These are phyloP conservation scores for Helicoverpa zea DNA, from an alignment of 1,140 invertebrate genomes.

Conservation along the genomic window DNA sequence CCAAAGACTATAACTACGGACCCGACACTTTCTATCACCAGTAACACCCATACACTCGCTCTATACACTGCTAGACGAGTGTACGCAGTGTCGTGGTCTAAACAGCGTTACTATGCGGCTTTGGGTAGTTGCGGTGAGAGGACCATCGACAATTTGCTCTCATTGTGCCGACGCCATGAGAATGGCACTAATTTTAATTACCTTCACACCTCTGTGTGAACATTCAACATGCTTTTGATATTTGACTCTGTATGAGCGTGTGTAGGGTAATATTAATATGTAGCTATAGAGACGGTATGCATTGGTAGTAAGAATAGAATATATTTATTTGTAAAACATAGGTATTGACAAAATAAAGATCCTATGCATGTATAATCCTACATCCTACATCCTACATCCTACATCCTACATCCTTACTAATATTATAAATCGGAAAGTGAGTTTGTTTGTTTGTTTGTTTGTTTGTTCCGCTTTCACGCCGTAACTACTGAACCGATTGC, in stretches of 20 bases:
- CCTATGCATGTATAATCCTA: too few species aligned
- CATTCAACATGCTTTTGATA: slow-evolving; percentile 7
- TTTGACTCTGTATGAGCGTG: background rate
- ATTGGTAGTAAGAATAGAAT: too few species aligned
- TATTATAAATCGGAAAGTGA: too few species aligned
- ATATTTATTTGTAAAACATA: too few species aligned
- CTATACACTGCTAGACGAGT: background rate
- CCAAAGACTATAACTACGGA: too few species aligned
- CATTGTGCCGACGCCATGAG: slow-evolving; percentile 37
- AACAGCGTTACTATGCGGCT: background rate
- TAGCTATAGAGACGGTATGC: too few species aligned
- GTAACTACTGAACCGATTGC: too few species aligned
- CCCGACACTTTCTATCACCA: background rate
- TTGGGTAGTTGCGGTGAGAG: slow-evolving; percentile 5
- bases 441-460: too few species aligned
- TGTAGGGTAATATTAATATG: background rate
- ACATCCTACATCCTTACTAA: too few species aligned
- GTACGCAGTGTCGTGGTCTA: background rate
- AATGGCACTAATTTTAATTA: slow-evolving; percentile 53
- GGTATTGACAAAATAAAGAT: too few species aligned
- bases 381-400: too few species aligned
- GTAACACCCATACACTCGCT: background rate
- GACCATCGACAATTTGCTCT: slow-evolving; percentile 43
- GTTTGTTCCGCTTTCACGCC: too few species aligned
- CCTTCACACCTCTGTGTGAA: slow-evolving; percentile 26